Evolutionary conservation across 2,113 vertebrate species (phyloP), one percentile per base, ranked within the genome.

Genomic region (Brachyhypopomus occidentalis): DNA sequence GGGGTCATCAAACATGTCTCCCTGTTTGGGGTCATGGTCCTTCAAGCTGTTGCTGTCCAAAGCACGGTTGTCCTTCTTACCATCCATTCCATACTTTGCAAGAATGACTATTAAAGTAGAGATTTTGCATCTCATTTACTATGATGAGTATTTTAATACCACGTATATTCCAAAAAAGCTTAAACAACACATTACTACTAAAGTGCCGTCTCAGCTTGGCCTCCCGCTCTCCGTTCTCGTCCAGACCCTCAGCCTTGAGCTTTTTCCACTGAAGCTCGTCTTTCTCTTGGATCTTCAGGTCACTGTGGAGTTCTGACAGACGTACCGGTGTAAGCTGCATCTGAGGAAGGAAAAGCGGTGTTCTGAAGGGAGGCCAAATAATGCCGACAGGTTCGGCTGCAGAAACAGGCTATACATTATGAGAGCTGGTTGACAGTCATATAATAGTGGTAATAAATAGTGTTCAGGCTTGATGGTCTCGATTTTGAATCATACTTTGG

Each of bases 261-360:
- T 98, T 98, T 84, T 99, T 99, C 96, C 96, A 98, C 90, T 91
- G 94, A 27, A 98, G 90, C 78, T 99, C 97, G 8, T 98, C 96
- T 81, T 97, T 96, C 69, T 99, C 98, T 75, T 98, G 98, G 34
- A 99, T 93, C 91, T 96, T 97, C 64, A 99, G 90, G 74, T 99
- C 98, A 12, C 96, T 96, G 75, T 99, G 97, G 66, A 99, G 92
- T 90, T 98, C 98, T 0, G 96, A 91, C 81, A 96, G 90, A 0
- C 92, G 94, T 80, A 96, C 95, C 0, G 97, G 94, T 0, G 96
- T 87, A 25, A 98, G 88, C 70, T 95, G 93, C 72, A 96, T 95
- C 96, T 98, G 41, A 77, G 30, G 16, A n/a, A 27, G 23, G 22
- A 34, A 41, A 34, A 62, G 22, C 12, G 30, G 19, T 0, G 36